phyloP scores from a whole-genome alignment of 1,140 invertebrate genomes.

The Zaprionus ghesquierei region DNA sequence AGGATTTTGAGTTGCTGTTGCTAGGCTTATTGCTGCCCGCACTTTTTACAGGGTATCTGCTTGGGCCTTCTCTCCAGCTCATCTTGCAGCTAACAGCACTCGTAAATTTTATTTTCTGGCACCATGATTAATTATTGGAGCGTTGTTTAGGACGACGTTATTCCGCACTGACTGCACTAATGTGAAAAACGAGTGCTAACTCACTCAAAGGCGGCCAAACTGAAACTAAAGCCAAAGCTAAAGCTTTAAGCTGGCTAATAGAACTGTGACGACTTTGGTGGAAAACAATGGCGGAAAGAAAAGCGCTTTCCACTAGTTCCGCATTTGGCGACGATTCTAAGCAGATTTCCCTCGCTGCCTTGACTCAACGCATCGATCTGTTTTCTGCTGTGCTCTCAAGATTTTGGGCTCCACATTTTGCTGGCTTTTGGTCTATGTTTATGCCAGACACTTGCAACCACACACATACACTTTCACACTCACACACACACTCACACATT shows the following conservation, averaged over 20 bases:
- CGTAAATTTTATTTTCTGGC: constrained; percentile 9
- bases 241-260: not conserved
- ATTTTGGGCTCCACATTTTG: constrained; percentile 13
- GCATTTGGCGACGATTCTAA: constrained; percentile 40
- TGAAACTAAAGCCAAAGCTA: not conserved
- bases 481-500: not conserved
- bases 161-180: constrained; percentile 12
- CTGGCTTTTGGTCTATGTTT: constrained; percentile 15
- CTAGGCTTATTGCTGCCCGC: not conserved
- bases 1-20: no score
- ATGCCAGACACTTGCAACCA: constrained; percentile 13
- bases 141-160: constrained; percentile 17
- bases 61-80: not conserved
- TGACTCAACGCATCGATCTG: constrained; percentile 27
- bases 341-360: constrained; percentile 5
- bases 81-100: not conserved
- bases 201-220: not conserved
- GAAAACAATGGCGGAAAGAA: not conserved
- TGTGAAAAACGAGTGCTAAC: constrained; percentile 20
- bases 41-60: not conserved
- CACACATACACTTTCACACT: not conserved
- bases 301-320: constrained; percentile 21
- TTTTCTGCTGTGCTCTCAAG: not conserved
- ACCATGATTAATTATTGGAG: constrained; percentile 26
- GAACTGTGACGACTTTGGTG: not conserved